Base-by-base conservation (phyloP, 2,888 invertebrate species). In the Rhamnusium bicolor region DNA sequence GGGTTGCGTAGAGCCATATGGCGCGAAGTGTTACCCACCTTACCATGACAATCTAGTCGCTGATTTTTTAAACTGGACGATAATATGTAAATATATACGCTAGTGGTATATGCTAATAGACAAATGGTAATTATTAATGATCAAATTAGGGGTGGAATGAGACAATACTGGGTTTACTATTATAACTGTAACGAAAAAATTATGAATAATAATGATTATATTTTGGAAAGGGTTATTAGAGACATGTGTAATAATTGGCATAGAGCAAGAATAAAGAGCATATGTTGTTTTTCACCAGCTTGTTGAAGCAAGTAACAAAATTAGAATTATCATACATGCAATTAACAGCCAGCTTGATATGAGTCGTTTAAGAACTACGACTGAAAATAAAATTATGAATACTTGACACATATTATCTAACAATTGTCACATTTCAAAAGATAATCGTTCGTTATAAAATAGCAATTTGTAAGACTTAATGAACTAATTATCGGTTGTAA, bases 1-100 rank as follows among this genome's bases (percentile, higher is more conserved):
- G 74, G 74, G 74, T 68, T 51, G 54, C 66, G 63, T 29, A 14
- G 70, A 51, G 58, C 66, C 76, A 76, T 76, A 76, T 76, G 76
- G 65, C 62, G 27, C 14, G 51, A 62, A 71, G 53, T 62, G 54
- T 60, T 40, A 53, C 63, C 62, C 71, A 69, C 73, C 69, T 32
- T 71, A 71, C 73, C 73, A 66, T 71, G 68, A 73, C 73, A 61
- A 58, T 73, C 16, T 54, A 58, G 60, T 71, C 71, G 72, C 70
- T 73, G 75, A 75, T 73, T 75, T 75, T 73, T 70, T 56, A 14
- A 69, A 56, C 49, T 72, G 66, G 27, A 46, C 51, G 72, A 54
- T 75, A 72, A 72, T 72, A 63, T 75, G 75, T 56, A 70, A 75
- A 75, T 75, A 27, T 29, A 62, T 12, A 68, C 47, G 40, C 29